phyloP scores from a whole-genome alignment of 2,888 invertebrate genomes.

The Drosophila falleni region DNA sequence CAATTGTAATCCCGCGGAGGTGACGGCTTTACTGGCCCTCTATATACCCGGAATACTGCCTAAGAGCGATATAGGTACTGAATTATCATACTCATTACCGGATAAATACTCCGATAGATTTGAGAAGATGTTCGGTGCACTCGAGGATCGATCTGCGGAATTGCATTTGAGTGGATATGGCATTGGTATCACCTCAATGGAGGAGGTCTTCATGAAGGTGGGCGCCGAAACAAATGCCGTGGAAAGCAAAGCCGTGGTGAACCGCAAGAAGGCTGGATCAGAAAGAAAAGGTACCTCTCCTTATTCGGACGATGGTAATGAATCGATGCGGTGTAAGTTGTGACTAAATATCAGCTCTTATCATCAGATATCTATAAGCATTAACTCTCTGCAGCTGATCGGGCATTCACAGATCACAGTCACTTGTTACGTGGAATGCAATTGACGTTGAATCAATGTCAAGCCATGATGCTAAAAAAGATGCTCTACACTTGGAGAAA shows the following conservation, averaged over 20 bases:
- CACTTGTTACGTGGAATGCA: slow-evolving; percentile 71
- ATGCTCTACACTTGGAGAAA: slow-evolving; percentile 89
- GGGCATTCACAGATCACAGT: slow-evolving; percentile 16
- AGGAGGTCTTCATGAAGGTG: slow-evolving; percentile 94
- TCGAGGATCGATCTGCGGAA: slow-evolving; percentile 87
- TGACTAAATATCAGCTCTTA: slow-evolving; percentile 25
- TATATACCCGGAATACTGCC: slow-evolving; percentile 89
- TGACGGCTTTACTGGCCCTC: slow-evolving; percentile 88
- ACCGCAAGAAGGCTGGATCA: slow-evolving; percentile 44
- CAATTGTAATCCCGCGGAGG: slow-evolving; percentile 86
- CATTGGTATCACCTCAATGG: slow-evolving; percentile 93
- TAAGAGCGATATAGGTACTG: slow-evolving; percentile 91
- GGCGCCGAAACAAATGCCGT: slow-evolving; percentile 86
- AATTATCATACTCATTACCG: slow-evolving; percentile 90
- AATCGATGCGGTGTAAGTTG: slow-evolving; percentile 80
- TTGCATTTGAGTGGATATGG: slow-evolving; percentile 92
- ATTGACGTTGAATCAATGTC: slow-evolving; percentile 87
- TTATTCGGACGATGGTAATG: slow-evolving; percentile 60
- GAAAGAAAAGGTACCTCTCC: background rate
- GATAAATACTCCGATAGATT: slow-evolving; percentile 88
- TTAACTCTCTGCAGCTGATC: slow-evolving; percentile 71
- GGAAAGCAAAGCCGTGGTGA: slow-evolving; percentile 17
- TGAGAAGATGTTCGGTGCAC: slow-evolving; percentile 89
- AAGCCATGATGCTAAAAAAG: slow-evolving; percentile 90
- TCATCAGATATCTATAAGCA: slow-evolving; percentile 26